These are phyloP conservation scores for Metaphire vulgaris DNA, from an alignment of 1,140 invertebrate genomes.

Conservation along the genomic window DNA sequence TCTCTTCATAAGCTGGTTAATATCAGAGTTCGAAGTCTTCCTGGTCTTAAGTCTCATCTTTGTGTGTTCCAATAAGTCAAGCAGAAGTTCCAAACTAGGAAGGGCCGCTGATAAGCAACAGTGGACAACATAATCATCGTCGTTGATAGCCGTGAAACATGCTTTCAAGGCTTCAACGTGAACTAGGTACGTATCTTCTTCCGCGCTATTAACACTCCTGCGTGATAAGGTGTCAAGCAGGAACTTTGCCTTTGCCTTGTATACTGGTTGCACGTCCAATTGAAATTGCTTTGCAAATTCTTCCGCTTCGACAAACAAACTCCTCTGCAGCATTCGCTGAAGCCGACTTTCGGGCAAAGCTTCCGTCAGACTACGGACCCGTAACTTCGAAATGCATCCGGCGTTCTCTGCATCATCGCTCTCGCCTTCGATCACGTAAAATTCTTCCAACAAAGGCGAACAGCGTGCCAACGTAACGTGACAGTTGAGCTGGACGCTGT, in stretches of 20 bases:
- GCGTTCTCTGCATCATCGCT: conserved; percentile 28
- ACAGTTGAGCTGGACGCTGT: neutral
- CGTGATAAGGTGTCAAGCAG: conserved; percentile 42
- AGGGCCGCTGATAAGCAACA: neutral
- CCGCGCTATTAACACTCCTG: conserved; percentile 36
- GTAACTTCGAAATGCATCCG: conserved; percentile 29
- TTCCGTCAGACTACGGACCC: conserved; percentile 41
- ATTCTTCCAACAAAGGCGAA: neutral
- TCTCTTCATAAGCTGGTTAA: neutral
- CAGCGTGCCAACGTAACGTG: neutral
- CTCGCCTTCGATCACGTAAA: neutral
- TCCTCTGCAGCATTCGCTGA: conserved; percentile 41
- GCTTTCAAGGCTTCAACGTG: neutral
- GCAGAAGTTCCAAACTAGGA: neutral
- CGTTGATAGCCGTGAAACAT: neutral
- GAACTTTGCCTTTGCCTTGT: conserved; percentile 38
- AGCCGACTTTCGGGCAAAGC: conserved; percentile 42
- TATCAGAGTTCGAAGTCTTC: neutral
- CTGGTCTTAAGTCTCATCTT: neutral
- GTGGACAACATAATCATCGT: neutral
- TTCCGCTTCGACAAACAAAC: conserved; percentile 44
- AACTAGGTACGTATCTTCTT: conserved; percentile 3
- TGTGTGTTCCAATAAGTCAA: neutral
- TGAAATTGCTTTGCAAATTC: conserved; percentile 42
- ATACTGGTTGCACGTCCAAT: conserved; percentile 41